Evolutionary conservation across 1,140 invertebrate species (phyloP).

Genomic region (Metopolophium dirhodum): DNA sequence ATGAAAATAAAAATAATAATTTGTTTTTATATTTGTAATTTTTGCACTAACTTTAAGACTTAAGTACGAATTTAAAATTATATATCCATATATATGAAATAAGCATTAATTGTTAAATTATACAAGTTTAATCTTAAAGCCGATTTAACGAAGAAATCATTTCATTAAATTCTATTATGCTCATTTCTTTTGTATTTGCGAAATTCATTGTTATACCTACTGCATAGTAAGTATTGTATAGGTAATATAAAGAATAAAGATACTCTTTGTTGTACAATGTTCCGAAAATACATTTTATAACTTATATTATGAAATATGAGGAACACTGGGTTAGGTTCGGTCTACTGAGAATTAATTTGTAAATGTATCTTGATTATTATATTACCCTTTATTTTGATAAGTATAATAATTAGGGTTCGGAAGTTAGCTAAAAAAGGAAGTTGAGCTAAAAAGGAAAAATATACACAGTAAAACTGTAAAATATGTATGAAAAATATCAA

Average conservation of each 20-base stretch:
- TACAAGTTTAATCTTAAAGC: not conserved
- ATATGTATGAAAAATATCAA: too few species aligned
- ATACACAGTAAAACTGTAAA: too few species aligned
- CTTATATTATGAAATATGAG: not conserved
- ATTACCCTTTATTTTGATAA: not conserved
- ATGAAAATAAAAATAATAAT: not conserved
- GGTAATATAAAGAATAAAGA: not conserved
- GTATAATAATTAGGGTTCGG: not conserved
- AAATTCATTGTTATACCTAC: not conserved
- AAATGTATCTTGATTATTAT: not conserved
- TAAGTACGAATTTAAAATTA: not conserved
- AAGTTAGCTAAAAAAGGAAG: too few species aligned
- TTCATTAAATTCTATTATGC: not conserved
- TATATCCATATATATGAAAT: too few species aligned
- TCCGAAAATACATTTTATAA: not conserved
- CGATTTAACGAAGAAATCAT: not conserved
- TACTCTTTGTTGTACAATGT: not conserved
- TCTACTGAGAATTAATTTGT: not conserved
- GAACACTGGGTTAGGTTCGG: too few species aligned
- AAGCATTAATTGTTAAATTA: not conserved
- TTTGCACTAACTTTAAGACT: not conserved
- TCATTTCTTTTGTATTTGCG: not conserved
- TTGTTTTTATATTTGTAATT: not conserved
- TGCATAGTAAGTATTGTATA: not conserved
- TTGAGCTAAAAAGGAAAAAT: too few species aligned